These are phyloP conservation scores for Brachymystax lenok DNA, from an alignment of 2,797 vertebrate species.

Conservation along the genomic window DNA sequence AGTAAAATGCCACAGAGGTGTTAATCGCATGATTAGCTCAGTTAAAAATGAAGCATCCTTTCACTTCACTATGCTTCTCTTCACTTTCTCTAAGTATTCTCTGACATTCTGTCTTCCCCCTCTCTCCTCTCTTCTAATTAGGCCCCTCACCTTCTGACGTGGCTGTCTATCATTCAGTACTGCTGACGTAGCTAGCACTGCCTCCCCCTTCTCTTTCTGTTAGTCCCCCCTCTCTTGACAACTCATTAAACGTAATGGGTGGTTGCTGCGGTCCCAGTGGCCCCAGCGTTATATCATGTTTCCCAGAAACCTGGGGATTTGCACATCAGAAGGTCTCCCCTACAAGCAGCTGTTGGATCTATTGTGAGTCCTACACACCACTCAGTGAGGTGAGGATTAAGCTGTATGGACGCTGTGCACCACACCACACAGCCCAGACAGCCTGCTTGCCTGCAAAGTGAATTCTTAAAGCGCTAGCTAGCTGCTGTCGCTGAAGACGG, in stretches of 20 bases:
- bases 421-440: neutral
- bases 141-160: conserved; percentile 39
- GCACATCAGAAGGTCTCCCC: conserved; percentile 6
- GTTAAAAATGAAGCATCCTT: conserved; percentile 19
- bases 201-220: neutral
- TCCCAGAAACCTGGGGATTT: neutral
- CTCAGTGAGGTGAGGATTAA: neutral
- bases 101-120: conserved; percentile 35
- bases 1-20: conserved; percentile 10
- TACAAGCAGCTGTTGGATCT: conserved; percentile 2
- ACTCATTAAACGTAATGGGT: conserved; percentile 5
- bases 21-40: conserved; percentile 37
- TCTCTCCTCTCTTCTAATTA: conserved; percentile 29
- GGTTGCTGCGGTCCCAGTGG: conserved; percentile 9
- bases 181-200: neutral
- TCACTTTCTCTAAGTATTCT: conserved; percentile 4
- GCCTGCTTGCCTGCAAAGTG: conserved; percentile 9
- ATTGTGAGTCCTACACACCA: neutral
- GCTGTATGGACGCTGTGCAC: conserved; percentile 7
- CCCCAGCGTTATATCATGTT: conserved; percentile 1
- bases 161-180: conserved; percentile 25
- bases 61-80: conserved; percentile 12
- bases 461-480: conserved; percentile 2
- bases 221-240: conserved; percentile 17
- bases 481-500: neutral